phyloP scores from a whole-genome alignment of 2,113 vertebrate genomes.

The Dascyllus trimaculatus region DNA sequence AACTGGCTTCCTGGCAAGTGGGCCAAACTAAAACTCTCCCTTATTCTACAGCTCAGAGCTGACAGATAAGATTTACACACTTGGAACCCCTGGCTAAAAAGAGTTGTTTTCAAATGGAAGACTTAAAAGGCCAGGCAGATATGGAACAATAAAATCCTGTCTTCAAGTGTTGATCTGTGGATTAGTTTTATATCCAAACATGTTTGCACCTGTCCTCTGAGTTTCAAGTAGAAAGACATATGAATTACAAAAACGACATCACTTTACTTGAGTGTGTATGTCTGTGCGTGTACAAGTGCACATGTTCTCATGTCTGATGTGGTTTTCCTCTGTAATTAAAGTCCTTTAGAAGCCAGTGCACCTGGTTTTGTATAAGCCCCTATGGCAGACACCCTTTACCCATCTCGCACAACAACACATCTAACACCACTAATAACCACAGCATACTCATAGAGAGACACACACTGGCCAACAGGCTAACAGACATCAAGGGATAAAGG shows the following conservation, averaged over 20 bases:
- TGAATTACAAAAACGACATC: conserved; percentile 64
- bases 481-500: neutral
- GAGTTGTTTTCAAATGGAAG: conserved; percentile 55
- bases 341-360: conserved; percentile 74
- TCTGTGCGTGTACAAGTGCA: conserved; percentile 27
- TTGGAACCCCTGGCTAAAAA: conserved; percentile 55
- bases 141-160: conserved; percentile 51
- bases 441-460: conserved; percentile 36
- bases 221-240: conserved; percentile 60
- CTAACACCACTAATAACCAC: conserved; percentile 56
- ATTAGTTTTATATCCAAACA: conserved; percentile 67
- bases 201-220: conserved; percentile 70
- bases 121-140: conserved; percentile 52
- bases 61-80: conserved; percentile 47
- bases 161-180: conserved; percentile 61
- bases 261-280: conserved; percentile 56
- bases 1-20: conserved; percentile 25
- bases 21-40: conserved; percentile 35
- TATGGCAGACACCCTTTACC: conserved; percentile 62
- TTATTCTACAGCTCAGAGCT: conserved; percentile 24
- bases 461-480: conserved; percentile 40
- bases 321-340: conserved; percentile 77
- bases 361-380: conserved; percentile 77
- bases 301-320: conserved; percentile 76
- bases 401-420: conserved; percentile 53